phyloP scores from a whole-genome alignment of 2,797 vertebrate species.

The Delichon dasypus region DNA sequence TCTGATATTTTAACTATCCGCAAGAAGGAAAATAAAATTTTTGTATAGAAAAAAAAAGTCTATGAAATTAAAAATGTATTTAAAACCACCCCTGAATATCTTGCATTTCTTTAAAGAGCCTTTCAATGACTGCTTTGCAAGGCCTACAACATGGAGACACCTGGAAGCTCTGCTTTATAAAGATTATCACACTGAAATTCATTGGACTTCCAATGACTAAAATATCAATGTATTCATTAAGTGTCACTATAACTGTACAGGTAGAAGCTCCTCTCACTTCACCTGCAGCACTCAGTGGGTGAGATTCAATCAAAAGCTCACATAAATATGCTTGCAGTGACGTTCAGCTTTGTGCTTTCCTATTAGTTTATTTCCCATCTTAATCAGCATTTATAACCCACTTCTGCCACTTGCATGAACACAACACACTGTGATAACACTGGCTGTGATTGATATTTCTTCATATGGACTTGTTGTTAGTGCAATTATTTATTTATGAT shows the following conservation, averaged over 20 bases:
- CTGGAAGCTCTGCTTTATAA: neutral
- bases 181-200: neutral
- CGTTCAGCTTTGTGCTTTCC: conserved; percentile 10
- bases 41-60: neutral
- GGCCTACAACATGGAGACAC: neutral
- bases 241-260: neutral
- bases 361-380: conserved; percentile 38
- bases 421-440: neutral
- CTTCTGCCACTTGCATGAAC: conserved; percentile 52
- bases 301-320: conserved; percentile 42
- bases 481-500: conserved; percentile 58
- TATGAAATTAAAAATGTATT: neutral
- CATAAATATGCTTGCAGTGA: conserved; percentile 19
- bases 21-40: neutral
- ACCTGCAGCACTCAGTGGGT: conserved; percentile 12
- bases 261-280: neutral
- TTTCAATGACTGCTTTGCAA: neutral
- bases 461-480: conserved; percentile 26
- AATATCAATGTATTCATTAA: neutral
- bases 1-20: neutral
- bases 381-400: conserved; percentile 66
- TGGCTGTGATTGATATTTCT: neutral
- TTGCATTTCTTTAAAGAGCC: neutral
- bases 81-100: accelerated
- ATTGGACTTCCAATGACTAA: neutral